These are phyloP conservation scores for Nasonia oneida DNA, from an alignment of 2,888 invertebrate genomes.

Conservation along the genomic window DNA sequence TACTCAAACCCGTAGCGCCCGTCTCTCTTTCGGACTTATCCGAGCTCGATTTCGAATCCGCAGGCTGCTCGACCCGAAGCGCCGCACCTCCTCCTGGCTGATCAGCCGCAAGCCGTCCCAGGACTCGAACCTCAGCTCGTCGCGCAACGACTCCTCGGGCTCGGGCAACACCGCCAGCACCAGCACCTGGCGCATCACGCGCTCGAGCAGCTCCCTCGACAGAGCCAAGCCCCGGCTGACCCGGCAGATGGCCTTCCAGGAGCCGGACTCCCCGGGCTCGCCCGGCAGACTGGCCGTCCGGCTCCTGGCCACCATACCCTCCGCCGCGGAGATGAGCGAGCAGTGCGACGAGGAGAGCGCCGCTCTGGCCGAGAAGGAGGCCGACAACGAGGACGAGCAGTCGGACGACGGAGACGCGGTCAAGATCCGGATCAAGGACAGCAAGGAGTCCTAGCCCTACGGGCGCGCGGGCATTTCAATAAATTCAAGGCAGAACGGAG, in stretches of 20 bases:
- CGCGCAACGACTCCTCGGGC: constrained; percentile 94
- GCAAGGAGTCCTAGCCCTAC: no score
- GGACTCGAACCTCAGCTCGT: constrained; percentile 94
- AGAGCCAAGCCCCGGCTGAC: constrained; percentile 87
- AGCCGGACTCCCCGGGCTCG: constrained; percentile 86
- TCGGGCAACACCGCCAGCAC: constrained; percentile 94
- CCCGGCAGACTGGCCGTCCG: constrained; percentile 82
- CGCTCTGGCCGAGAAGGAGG: constrained; percentile 37
- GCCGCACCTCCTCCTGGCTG: constrained; percentile 92
- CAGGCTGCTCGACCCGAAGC: constrained; percentile 78
- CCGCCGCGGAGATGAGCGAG: constrained; percentile 87
- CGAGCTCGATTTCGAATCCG: neutral
- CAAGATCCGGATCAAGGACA: neutral
- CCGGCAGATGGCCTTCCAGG: constrained; percentile 89
- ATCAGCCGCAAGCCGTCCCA: constrained; percentile 95
- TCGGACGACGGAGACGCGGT: constrained; percentile 22
- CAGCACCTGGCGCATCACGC: constrained; percentile 92
- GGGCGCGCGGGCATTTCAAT: no score
- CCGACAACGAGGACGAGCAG: constrained; percentile 26
- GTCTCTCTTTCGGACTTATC: no score
- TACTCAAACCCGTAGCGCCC: constrained; percentile 1
- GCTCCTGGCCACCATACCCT: constrained; percentile 87
- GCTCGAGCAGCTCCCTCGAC: constrained; percentile 88
- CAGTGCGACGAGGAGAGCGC: constrained; percentile 82
- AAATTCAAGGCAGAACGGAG: no score